A percentile compares a stretch with the other conserved stretches of the same genome.
phyloP scores from a whole-genome alignment of 1,140 invertebrate genomes.

The Spodoptera litura region DNA sequence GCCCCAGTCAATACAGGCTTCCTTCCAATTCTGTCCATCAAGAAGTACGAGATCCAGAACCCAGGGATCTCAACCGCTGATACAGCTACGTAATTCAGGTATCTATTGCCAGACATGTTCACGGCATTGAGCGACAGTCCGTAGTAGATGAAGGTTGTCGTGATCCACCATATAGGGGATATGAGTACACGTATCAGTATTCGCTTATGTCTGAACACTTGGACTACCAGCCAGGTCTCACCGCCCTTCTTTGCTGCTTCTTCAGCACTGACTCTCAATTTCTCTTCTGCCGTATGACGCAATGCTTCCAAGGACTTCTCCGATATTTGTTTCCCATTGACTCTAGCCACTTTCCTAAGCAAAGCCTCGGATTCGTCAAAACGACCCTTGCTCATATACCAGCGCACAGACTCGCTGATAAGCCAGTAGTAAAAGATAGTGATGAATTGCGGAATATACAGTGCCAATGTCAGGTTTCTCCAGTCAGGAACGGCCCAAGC shows the following conservation, averaged over 20 bases:
- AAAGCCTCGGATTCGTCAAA: slow-evolving; percentile 87
- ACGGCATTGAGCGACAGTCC: slow-evolving; percentile 93
- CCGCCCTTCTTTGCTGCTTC: neutral
- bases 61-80: slow-evolving; percentile 90
- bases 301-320: slow-evolving; percentile 84
- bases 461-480: slow-evolving; percentile 88
- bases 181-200: slow-evolving; percentile 87
- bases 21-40: slow-evolving; percentile 88
- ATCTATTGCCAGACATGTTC: slow-evolving; percentile 89
- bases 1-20: slow-evolving; percentile 86
- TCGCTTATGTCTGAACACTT: slow-evolving; percentile 51
- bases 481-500: slow-evolving; percentile 90
- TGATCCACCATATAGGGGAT: slow-evolving; percentile 90
- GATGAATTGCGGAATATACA: slow-evolving; percentile 89
- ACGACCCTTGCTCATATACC: slow-evolving; percentile 90
- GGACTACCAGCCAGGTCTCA: slow-evolving; percentile 41
- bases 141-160: slow-evolving; percentile 91
- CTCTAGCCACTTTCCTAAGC: slow-evolving; percentile 86
- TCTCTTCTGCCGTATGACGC: slow-evolving; percentile 46
- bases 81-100: slow-evolving; percentile 89
- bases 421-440: slow-evolving; percentile 88
- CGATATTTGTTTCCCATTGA: slow-evolving; percentile 88
- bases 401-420: slow-evolving; percentile 89
- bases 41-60: slow-evolving; percentile 88
- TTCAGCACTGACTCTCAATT: slow-evolving; percentile 50